phyloP scores from a whole-genome alignment of 2,113 vertebrate genomes.

The Malurus elegans region DNA sequence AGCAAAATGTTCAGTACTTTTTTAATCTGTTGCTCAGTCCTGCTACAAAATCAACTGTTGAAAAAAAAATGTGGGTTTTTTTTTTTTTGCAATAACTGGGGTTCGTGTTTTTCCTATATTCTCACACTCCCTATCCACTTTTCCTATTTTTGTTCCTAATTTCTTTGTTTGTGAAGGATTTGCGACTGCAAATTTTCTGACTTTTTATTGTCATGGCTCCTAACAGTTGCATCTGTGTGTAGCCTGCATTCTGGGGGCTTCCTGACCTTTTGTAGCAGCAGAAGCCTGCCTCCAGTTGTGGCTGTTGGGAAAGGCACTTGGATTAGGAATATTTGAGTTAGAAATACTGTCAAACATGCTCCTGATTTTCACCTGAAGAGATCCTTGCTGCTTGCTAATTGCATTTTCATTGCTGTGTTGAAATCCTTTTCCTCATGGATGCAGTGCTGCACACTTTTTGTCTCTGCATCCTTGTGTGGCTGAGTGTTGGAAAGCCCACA shows the following conservation, averaged over 20 bases:
- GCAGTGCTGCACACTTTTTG: rapidly evolving
- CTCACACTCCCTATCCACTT: background rate
- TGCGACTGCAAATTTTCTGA: background rate
- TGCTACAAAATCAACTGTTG: background rate
- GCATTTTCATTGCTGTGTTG: background rate
- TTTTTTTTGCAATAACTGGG: background rate
- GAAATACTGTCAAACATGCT: background rate
- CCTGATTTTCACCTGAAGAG: background rate
- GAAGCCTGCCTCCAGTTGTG: background rate
- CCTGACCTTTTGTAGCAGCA: background rate
- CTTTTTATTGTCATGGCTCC: background rate
- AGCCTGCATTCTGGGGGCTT: background rate
- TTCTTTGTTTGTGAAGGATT: background rate
- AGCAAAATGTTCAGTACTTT: background rate
- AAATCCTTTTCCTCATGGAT: background rate
- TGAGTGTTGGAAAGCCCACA: background rate
- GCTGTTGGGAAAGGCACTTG: background rate
- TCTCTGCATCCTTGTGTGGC: background rate
- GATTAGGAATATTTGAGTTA: background rate
- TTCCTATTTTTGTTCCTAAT: background rate
- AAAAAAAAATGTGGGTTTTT: background rate
- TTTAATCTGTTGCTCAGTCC: background rate
- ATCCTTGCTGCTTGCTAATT: background rate
- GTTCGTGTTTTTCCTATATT: background rate
- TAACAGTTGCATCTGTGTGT: background rate